These are phyloP conservation scores for Limnephilus rhombicus DNA, from an alignment of 2,888 invertebrate species.

Conservation along the genomic window DNA sequence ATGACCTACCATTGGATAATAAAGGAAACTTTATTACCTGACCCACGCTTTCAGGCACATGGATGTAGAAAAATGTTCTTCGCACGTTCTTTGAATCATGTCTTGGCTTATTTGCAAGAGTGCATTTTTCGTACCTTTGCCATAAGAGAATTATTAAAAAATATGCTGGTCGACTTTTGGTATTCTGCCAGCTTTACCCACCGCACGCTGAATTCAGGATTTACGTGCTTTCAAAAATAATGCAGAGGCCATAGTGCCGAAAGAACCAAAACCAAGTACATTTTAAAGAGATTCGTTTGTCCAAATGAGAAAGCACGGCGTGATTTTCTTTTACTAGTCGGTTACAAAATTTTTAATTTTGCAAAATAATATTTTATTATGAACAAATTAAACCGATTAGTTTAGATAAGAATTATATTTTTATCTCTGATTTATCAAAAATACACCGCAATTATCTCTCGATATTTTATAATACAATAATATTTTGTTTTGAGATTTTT, in stretches of 20 bases:
- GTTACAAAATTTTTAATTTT: background rate
- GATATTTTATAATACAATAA: too few relatives aligned
- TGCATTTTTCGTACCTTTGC: background rate
- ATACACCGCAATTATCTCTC: too few relatives aligned
- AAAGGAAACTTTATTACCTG: too few relatives aligned
- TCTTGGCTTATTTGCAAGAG: background rate
- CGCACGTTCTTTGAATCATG: background rate
- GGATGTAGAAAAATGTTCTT: background rate
- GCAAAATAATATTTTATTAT: background rate
- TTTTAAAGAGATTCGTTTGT: background rate
- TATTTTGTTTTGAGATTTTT: too few relatives aligned
- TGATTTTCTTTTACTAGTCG: background rate
- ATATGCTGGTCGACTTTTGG: background rate
- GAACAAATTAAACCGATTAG: background rate
- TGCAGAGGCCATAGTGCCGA: background rate
- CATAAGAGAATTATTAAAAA: background rate
- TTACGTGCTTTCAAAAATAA: background rate
- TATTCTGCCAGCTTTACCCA: background rate
- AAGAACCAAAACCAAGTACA: background rate
- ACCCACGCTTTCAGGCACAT: background rate
- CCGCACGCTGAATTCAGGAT: background rate
- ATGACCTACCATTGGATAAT: too few relatives aligned
- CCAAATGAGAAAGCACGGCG: background rate
- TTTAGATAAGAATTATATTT: too few relatives aligned
- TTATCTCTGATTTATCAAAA: too few relatives aligned